phyloP scores from a whole-genome alignment of 2,888 invertebrate genomes.

The Halictus ligatus region DNA sequence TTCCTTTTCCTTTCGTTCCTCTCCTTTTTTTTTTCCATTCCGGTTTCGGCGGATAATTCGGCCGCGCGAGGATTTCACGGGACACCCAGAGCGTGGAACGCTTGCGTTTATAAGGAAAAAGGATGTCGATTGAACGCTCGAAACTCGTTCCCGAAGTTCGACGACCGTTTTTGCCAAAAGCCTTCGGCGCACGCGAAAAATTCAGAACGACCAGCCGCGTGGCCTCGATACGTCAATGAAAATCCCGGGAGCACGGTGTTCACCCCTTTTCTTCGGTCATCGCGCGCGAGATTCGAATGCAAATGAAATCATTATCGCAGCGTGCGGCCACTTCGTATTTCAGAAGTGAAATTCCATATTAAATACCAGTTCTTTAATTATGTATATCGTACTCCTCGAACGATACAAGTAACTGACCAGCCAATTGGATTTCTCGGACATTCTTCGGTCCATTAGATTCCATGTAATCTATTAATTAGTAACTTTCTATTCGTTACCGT shows the following conservation, averaged over 20 bases:
- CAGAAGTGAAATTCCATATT: background rate
- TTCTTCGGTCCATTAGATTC: background rate
- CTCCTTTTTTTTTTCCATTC: slow-evolving; percentile 11
- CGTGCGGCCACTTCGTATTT: background rate
- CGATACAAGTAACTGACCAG: background rate
- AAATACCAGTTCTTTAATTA: background rate
- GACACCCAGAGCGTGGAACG: slow-evolving; percentile 33
- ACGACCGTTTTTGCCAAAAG: background rate
- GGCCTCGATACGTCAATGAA: background rate
- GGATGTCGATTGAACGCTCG: background rate
- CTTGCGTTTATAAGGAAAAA: background rate
- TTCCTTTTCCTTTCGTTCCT: background rate
- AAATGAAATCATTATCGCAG: slow-evolving; percentile 4
- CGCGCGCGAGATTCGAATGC: background rate
- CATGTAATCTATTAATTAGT: background rate
- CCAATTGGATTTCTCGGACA: background rate
- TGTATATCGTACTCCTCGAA: background rate
- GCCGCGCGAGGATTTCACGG: slow-evolving; percentile 39
- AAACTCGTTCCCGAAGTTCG: background rate
- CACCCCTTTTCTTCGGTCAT: background rate
- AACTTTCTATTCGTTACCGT: background rate
- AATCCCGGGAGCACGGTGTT: background rate
- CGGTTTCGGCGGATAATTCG: slow-evolving; percentile 37
- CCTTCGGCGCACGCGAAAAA: background rate
- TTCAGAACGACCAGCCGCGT: background rate